These are phyloP conservation scores for Caprella mutica DNA, from an alignment of 2,888 invertebrate species.

Conservation along the genomic window DNA sequence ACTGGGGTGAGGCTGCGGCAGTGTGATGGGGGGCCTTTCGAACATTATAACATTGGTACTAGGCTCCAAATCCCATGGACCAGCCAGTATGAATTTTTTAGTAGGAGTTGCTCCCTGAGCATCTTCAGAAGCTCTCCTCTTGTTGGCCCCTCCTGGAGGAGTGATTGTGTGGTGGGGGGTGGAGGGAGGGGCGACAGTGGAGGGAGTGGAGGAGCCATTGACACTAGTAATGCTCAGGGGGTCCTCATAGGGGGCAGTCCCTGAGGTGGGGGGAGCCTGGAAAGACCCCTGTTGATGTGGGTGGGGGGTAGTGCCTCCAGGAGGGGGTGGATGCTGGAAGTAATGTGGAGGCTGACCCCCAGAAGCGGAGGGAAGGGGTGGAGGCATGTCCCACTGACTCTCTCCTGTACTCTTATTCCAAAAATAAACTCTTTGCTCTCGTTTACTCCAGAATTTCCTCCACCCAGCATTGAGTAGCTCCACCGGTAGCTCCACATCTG, in stretches of 20 bases:
- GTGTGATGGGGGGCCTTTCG: conserved; percentile 70
- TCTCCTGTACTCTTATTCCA: conserved; percentile 93
- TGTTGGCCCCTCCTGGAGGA: conserved; percentile 42
- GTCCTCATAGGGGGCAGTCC: conserved; percentile 37
- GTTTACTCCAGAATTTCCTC: conserved; percentile 92
- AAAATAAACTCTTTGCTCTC: conserved; percentile 88
- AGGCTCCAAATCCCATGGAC: conserved; percentile 91
- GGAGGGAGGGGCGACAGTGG: background rate
- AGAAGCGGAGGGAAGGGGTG: conserved; percentile 6
- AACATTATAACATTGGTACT: conserved; percentile 80
- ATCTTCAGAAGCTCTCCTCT: conserved; percentile 69
- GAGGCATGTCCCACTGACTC: conserved; percentile 93
- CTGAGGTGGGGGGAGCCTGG: background rate
- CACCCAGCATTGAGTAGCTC: conserved; percentile 77
- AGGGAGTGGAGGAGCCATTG: background rate
- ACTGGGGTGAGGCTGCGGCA: conserved; percentile 83
- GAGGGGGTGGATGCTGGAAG: background rate
- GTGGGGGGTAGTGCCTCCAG: background rate
- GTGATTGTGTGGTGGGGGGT: conserved; percentile 44
- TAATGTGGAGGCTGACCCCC: background rate
- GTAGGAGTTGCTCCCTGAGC: conserved; percentile 57
- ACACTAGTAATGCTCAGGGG: conserved; percentile 1
- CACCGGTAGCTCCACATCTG: conserved; percentile 48
- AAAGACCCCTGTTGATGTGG: conserved; percentile 1
- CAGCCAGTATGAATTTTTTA: conserved; percentile 75